Evolutionary conservation across 2,797 vertebrate species (phyloP).

Genomic region (Scolopax rusticola): DNA sequence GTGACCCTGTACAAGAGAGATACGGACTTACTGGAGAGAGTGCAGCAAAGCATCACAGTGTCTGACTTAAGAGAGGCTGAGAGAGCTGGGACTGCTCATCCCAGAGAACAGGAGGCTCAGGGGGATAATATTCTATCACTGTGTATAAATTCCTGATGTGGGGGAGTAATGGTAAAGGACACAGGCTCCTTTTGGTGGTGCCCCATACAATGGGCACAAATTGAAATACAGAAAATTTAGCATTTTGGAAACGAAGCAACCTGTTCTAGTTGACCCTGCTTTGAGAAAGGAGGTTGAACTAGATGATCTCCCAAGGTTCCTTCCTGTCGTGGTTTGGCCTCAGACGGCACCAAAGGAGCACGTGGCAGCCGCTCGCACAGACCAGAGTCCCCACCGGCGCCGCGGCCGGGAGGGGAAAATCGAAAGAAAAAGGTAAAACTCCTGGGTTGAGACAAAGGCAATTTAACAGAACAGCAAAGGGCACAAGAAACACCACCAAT

Average conservation of each 20-base stretch:
- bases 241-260: neutral
- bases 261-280: neutral
- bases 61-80: neutral
- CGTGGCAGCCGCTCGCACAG: no score
- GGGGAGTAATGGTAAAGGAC: neutral
- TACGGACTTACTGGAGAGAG: neutral
- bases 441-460: no score
- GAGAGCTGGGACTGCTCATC: neutral
- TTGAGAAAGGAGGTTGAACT: neutral
- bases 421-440: no score
- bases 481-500: no score
- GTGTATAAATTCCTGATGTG: fast-evolving
- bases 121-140: neutral
- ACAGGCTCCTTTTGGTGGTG: neutral
- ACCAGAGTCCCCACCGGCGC: no score
- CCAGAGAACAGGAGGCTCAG: neutral
- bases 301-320: neutral
- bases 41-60: neutral
- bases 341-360: no score
- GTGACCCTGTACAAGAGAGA: neutral
- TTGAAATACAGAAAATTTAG: neutral
- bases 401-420: no score
- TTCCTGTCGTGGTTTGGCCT: neutral
- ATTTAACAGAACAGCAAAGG: no score
- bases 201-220: neutral